Evolutionary conservation across 2,113 vertebrate genomes (phyloP).

Genomic region (Otis tarda): DNA sequence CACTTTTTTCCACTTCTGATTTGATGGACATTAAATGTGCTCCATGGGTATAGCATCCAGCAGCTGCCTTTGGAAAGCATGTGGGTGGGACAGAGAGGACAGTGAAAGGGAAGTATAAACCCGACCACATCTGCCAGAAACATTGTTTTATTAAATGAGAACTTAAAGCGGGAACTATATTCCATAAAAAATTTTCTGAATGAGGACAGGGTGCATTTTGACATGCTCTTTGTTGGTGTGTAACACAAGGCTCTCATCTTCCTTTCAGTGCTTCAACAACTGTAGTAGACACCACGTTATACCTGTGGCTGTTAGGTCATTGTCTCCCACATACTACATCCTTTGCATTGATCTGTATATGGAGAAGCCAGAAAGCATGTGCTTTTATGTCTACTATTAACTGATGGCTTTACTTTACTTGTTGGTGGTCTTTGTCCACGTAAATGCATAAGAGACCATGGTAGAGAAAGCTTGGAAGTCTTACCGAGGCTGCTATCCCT

Average conservation of each 20-base stretch:
- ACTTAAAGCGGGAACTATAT: background rate
- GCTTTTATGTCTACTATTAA: background rate
- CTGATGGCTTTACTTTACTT: background rate
- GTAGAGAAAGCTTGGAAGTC: background rate
- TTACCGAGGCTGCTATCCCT: background rate
- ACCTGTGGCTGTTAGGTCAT: background rate
- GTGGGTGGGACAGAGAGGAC: background rate
- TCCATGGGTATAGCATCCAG: background rate
- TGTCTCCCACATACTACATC: background rate
- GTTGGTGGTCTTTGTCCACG: background rate
- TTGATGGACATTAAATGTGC: background rate
- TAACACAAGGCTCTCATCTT: background rate
- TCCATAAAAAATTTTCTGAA: background rate
- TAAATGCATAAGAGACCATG: background rate
- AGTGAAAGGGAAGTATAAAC: background rate
- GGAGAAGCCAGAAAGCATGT: background rate
- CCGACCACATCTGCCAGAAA: background rate
- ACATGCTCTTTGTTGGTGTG: background rate
- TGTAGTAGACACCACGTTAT: background rate
- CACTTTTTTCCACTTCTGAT: background rate
- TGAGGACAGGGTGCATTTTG: background rate
- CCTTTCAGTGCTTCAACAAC: background rate
- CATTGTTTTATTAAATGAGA: background rate
- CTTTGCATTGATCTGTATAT: background rate
- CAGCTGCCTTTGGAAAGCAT: background rate